A percentile compares a stretch with the other conserved stretches of the same genome.
These are phyloP conservation scores for Gavia stellata DNA, from an alignment of 2,113 vertebrate species.

Conservation along the genomic window DNA sequence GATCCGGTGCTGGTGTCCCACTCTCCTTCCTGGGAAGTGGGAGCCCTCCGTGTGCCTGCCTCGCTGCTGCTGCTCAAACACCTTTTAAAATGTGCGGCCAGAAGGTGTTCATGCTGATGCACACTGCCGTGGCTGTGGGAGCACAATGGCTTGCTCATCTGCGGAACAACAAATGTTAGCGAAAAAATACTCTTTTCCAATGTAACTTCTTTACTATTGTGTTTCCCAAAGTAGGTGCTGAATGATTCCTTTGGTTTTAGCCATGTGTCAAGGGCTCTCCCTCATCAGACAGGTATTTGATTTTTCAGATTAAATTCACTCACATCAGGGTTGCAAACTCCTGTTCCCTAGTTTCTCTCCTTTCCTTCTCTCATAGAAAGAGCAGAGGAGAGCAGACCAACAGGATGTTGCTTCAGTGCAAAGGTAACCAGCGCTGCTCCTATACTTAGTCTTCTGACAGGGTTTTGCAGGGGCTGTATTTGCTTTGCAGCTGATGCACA, in stretches of 20 bases:
- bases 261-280: neutral
- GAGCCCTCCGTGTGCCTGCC: neutral
- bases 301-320: neutral
- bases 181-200: neutral
- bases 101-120: neutral
- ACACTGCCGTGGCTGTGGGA: neutral
- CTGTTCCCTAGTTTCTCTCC: neutral
- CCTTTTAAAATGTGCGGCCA: neutral
- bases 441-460: accelerated
- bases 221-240: neutral
- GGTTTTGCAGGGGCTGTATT: neutral
- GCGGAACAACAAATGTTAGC: neutral
- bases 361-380: neutral
- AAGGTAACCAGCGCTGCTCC: neutral
- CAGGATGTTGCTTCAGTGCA: accelerated
- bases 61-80: neutral
- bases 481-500: accelerated
- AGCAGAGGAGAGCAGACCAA: neutral
- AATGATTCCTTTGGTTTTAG: neutral
- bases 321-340: neutral
- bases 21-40: neutral
- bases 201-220: neutral
- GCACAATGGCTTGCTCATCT: neutral
- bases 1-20: accelerated
- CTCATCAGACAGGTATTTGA: neutral